Conservation (phyloP, 2,888 invertebrate genomes). For the Dolichopus griseipennis region DNA sequence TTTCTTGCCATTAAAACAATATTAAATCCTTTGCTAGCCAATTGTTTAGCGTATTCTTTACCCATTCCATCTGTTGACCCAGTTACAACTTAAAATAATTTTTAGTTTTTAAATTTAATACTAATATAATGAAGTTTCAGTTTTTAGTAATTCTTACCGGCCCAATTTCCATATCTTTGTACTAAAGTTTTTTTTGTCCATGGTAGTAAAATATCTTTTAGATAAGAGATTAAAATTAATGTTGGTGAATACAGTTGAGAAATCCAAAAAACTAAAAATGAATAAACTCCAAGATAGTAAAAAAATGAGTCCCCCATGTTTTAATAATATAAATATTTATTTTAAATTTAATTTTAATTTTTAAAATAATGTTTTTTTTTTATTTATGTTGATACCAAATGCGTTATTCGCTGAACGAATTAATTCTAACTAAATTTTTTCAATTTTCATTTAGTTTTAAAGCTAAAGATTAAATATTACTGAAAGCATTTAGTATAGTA, state of each 20-base stretch:
- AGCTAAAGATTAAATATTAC: no score
- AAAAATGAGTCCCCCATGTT: neutral
- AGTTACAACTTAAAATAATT: no score
- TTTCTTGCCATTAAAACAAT: constrained; percentile 70
- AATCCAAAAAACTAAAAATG: constrained; percentile 37
- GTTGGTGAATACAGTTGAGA: constrained; percentile 53
- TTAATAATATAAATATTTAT: neutral
- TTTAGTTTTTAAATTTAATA: no score
- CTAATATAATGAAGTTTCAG: no score
- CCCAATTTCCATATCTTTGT: constrained; percentile 71
- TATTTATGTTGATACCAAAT: neutral
- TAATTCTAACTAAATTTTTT: neutral
- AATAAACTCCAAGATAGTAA: neutral
- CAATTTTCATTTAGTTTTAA: no score
- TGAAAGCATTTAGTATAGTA: no score
- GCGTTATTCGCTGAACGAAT: neutral
- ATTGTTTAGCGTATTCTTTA: constrained; percentile 69
- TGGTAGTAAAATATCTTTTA: constrained; percentile 52
- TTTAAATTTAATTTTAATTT: no score
- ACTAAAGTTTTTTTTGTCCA: constrained; percentile 48
- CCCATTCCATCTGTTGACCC: constrained; percentile 88
- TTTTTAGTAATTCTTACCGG: constrained; percentile 51
- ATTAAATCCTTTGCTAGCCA: constrained; percentile 66
- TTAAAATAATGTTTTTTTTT: no score
- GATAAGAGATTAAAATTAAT: constrained; percentile 47